Evolutionary conservation across 2,888 invertebrate species (phyloP).

Genomic region (Himalopsyche anomala): DNA sequence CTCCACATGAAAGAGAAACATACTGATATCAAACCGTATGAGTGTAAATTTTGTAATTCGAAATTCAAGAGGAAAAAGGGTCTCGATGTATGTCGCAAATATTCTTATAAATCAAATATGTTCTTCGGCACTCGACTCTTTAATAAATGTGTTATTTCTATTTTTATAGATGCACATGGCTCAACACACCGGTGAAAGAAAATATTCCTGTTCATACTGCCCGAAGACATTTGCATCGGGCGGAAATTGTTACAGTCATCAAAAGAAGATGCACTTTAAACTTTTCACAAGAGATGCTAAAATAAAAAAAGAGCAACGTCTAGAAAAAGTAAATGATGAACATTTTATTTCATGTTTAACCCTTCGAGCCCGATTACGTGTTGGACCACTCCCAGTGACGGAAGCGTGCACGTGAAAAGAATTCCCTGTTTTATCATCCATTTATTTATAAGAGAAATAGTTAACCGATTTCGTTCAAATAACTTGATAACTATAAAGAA

Average conservation of each 20-base stretch:
- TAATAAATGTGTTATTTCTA: background rate
- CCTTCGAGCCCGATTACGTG: too few relatives aligned
- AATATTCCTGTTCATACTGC: constrained; percentile 59
- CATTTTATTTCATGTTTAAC: background rate
- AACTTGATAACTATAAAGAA: too few relatives aligned
- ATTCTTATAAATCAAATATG: background rate
- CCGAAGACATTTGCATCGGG: constrained; percentile 61
- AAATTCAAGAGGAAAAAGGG: constrained; percentile 50
- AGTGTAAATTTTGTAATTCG: constrained; percentile 47
- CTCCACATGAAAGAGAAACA: constrained; percentile 53
- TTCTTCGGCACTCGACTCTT: background rate
- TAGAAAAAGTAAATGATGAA: background rate
- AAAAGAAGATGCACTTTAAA: constrained; percentile 56
- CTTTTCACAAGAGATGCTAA: constrained; percentile 11
- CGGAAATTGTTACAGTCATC: constrained; percentile 60
- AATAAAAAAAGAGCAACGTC: background rate
- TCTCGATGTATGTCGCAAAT: constrained; percentile 41
- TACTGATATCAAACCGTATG: constrained; percentile 52
- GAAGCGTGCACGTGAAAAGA: too few relatives aligned
- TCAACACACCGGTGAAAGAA: constrained; percentile 62
- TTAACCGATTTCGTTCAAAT: too few relatives aligned
- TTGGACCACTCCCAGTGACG: too few relatives aligned
- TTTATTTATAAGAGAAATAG: too few relatives aligned
- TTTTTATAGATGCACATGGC: constrained; percentile 58
- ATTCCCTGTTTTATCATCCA: too few relatives aligned